Evolutionary conservation across 2,888 invertebrate genomes (phyloP), one percentile per base, ranked within the genome.

Genomic region (Athalia circularis): DNA sequence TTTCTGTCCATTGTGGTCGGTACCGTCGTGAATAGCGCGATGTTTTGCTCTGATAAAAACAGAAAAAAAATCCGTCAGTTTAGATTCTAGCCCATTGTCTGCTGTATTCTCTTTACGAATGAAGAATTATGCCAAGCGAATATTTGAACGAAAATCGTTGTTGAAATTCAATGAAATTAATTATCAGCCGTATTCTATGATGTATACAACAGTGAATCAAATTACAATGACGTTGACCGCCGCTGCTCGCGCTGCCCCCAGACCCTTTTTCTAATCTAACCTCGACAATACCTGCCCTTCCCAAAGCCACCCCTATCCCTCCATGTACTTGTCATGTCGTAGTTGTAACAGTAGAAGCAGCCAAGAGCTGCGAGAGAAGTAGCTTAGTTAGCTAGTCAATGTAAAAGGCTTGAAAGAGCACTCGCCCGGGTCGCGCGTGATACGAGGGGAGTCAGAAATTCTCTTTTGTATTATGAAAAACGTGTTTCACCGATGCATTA

Each of bases 161-260:
- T 13, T 3, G 6, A 52, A 8, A 59, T 59, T 47, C 9, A 2
- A 54, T 45, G 4, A 4, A 59, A 8, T 29, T 7, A 57, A 59
- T 72, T 62, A 76, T 15, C 50, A 62, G 75, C 52, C 64, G 75
- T 64, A 52, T 64, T 76, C 75, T 50, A 62, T 65, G 29, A 29
- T 29, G 2, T 29, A 29, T 29, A 29, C 2, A 29, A 0, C 29
- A 1, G 4, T 47, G 65, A 77, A 52, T 67, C 52, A 9, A 64
- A 54, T 57, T 64, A 64, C 43, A 50, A 67, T 77, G 89, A 90
- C 90, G 89, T 90, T 88, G 89, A 90, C 90, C 90, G 90, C 90
- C 90, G 90, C 90, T 90, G 90, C 90, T 90, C 90, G 90, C 90
- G 90, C 90, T 90, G 89, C 89, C 86, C 75, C 89, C 89, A 88